Base-by-base conservation (phyloP, 1,140 invertebrate species). In the Pemphigus obesinymphae region DNA sequence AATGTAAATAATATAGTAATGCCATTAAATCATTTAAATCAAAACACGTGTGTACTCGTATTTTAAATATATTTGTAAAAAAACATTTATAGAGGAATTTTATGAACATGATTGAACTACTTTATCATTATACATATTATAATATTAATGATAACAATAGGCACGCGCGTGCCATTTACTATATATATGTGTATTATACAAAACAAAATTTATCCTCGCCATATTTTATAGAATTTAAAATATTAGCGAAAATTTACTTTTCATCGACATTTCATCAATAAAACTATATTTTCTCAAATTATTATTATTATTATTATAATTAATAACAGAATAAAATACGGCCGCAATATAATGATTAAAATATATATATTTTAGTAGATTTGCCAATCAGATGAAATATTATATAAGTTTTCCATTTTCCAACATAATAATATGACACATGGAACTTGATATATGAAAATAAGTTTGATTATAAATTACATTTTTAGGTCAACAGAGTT, bases 401-500 rank as follows among this genome's bases (percentile, higher is more conserved):
- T n/a, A 26, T 50, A 31, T 20, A 31, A 48, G 17, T 73, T 73
- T 34, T n/a, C 29, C 17, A 4, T 73, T 73, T 34, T n/a, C 29
- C 17, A 4, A 34, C 70, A 31, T n/a, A 13, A 11, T 11, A 73
- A 50, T 73, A 50, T 26, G 11, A 34, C n/a, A 26, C 37, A 40
- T 20, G 11, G 13, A 70, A 45, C 15, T 50, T 20, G 45, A 73
- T 73, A 31, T 73, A 50, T 73, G 20, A 4, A 13, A 73, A 73
- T 2, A 50, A 73, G 43, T 48, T 73, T 31, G 70, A 11, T 48
- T 50, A 73, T 73, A 73, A 73, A 73, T 73, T 50, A 73, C 45
- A 26, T 73, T 73, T 72, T 73, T 73, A 73, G 70, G 70, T 73
- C 70, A 73, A 73, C n/a, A 2, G 26, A 31, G 43, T 13, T 45